phyloP scores from a whole-genome alignment of 2,113 vertebrate genomes.

The Monopterus albus region DNA sequence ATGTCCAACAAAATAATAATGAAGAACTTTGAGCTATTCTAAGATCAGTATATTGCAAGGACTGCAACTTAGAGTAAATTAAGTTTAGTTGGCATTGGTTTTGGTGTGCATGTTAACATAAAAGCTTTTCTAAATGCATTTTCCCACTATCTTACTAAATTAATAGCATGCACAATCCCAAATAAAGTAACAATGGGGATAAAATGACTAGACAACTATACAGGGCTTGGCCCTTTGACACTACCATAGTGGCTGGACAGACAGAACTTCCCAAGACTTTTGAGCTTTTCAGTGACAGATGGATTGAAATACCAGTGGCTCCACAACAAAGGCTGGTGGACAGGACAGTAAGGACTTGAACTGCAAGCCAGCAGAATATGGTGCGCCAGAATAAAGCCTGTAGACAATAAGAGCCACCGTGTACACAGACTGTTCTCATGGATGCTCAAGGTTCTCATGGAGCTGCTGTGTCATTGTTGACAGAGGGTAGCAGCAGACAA shows the following conservation, averaged over 20 bases:
- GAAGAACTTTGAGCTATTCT: too few species aligned
- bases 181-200: slow-evolving; percentile 18
- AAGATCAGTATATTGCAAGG: not conserved
- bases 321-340: slow-evolving; percentile 43
- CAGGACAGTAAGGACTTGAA: slow-evolving; percentile 29
- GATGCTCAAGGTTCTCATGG: slow-evolving; percentile 31
- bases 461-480: slow-evolving; percentile 15
- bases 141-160: not conserved
- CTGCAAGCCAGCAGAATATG: slow-evolving; percentile 48
- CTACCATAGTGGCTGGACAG: slow-evolving; percentile 8
- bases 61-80: not conserved
- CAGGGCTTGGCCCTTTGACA: slow-evolving; percentile 38
- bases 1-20: too few species aligned
- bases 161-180: not conserved
- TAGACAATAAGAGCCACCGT: slow-evolving; percentile 30
- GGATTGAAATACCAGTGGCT: slow-evolving; percentile 6
- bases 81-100: not conserved
- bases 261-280: slow-evolving; percentile 46
- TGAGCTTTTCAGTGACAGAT: slow-evolving; percentile 24
- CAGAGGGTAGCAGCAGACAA: slow-evolving; percentile 29
- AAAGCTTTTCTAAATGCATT: not conserved
- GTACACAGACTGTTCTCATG: slow-evolving; percentile 37
- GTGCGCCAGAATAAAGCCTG: slow-evolving; percentile 29
- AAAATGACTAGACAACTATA: slow-evolving; percentile 50
- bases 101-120: not conserved